Evolutionary conservation across 1,140 invertebrate genomes (phyloP).

Genomic region (Caerostris extrusa): DNA sequence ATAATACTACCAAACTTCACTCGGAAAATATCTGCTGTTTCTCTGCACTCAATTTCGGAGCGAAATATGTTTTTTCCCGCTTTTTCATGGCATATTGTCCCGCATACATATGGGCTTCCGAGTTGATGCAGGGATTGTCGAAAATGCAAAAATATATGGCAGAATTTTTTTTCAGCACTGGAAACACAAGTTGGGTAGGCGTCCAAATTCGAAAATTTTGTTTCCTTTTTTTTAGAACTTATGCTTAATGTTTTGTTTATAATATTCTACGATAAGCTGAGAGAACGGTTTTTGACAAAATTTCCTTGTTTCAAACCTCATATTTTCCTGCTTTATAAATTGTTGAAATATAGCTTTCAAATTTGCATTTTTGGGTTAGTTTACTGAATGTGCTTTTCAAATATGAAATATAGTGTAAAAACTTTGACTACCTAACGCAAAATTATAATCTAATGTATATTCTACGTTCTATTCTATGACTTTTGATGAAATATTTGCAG

Average conservation of each 20-base stretch:
- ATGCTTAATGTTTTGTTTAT: constrained; percentile 59
- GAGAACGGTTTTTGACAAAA: not conserved
- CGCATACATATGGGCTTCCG: not conserved
- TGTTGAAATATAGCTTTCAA: not conserved
- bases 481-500: too few relatives aligned
- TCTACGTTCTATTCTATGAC: too few relatives aligned
- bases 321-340: not conserved
- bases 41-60: constrained; percentile 42
- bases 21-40: constrained; percentile 40
- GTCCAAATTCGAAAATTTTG: not conserved
- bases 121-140: not conserved
- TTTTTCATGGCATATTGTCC: constrained; percentile 22
- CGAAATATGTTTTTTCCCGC: constrained; percentile 42
- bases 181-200: not conserved
- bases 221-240: not conserved
- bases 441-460: too few relatives aligned
- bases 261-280: not conserved
- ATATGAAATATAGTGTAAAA: too few relatives aligned
- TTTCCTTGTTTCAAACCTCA: not conserved
- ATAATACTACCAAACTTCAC: constrained; percentile 55
- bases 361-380: not conserved
- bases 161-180: constrained; percentile 39
- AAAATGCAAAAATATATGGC: constrained; percentile 52
- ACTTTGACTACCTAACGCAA: too few relatives aligned
- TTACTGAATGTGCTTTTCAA: too few relatives aligned